These are phyloP conservation scores for Harpalus rufipes DNA, from an alignment of 2,888 invertebrate species.

Conservation along the genomic window DNA sequence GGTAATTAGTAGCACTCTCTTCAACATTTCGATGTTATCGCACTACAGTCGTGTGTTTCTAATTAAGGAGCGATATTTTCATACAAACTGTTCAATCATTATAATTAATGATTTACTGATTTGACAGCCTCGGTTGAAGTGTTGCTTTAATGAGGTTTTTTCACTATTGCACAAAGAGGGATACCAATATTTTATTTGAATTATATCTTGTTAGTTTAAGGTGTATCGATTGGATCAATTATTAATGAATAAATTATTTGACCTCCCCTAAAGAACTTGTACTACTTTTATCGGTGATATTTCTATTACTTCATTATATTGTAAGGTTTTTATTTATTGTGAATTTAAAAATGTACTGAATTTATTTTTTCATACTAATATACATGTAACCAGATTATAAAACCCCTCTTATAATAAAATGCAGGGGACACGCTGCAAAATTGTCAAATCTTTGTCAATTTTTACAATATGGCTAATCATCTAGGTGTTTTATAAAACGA, in stretches of 20 bases:
- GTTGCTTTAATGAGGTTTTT: neutral
- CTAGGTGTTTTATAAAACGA: too few relatives aligned
- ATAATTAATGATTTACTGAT: conserved; percentile 21
- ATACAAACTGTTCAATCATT: conserved; percentile 1
- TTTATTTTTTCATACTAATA: too few relatives aligned
- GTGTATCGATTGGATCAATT: neutral
- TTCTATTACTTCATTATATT: too few relatives aligned
- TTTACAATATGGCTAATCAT: too few relatives aligned
- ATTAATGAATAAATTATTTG: neutral
- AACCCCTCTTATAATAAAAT: too few relatives aligned
- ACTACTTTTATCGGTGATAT: too few relatives aligned
- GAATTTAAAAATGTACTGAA: too few relatives aligned
- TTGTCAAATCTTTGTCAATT: too few relatives aligned
- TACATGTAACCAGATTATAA: too few relatives aligned
- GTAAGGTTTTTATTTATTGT: too few relatives aligned
- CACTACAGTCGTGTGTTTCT: conserved; percentile 5
- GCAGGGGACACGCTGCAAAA: too few relatives aligned
- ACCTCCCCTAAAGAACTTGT: neutral
- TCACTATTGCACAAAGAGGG: neutral
- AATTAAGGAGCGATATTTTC: conserved; percentile 31
- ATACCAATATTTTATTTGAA: neutral
- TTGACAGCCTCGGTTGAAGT: neutral
- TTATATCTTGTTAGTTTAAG: neutral
- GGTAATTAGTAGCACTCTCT: conserved; percentile 11
- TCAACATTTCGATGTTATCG: conserved; percentile 6